Conservation (phyloP, 2,113 vertebrate genomes). For the Colius striatus region DNA sequence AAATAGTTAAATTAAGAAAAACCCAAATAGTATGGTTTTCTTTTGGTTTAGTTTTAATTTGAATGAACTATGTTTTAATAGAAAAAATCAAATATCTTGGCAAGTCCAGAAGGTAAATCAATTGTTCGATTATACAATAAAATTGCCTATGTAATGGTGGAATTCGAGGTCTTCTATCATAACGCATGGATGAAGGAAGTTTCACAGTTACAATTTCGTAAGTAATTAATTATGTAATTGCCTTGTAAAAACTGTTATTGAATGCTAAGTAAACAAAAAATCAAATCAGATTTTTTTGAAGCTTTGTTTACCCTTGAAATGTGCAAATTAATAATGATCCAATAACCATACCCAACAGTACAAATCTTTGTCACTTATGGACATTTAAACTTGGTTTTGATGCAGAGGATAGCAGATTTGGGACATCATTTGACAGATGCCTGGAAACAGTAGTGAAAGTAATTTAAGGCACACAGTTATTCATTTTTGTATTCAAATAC, state of each 20-base stretch:
- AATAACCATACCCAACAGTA: background rate
- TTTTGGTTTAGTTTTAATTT: background rate
- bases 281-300: background rate
- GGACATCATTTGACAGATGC: background rate
- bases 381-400: background rate
- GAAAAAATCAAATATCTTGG: conserved; percentile 82
- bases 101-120: conserved; percentile 78
- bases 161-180: conserved; percentile 81
- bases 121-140: conserved; percentile 82
- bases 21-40: background rate
- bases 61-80: conserved; percentile 59
- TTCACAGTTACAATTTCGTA: conserved; percentile 75
- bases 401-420: background rate
- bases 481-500: background rate
- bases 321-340: background rate
- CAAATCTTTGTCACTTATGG: background rate
- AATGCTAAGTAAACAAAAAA: background rate
- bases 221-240: background rate
- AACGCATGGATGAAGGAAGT: conserved; percentile 81
- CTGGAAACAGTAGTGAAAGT: background rate
- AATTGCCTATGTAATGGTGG: conserved; percentile 77
- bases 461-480: background rate
- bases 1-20: background rate
- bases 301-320: background rate
- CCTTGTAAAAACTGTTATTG: background rate